phyloP scores from a whole-genome alignment of 1,140 invertebrate genomes.

The Portunus trituberculatus region DNA sequence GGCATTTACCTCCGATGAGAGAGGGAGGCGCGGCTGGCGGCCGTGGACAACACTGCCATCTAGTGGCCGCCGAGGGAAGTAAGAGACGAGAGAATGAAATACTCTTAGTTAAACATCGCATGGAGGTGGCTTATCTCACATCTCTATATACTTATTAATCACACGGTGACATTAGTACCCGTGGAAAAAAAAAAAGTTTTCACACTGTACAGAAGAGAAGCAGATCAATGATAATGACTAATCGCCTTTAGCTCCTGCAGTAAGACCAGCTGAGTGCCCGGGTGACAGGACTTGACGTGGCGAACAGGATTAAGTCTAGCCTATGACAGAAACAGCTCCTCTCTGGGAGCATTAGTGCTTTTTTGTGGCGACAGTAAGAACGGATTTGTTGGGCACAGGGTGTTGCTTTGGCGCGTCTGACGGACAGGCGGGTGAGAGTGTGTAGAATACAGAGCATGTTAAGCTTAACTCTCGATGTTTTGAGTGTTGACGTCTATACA shows the following conservation, averaged over 20 bases:
- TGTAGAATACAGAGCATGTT: background rate
- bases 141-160: slow-evolving; percentile 53
- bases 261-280: slow-evolving; percentile 64
- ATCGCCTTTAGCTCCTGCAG: slow-evolving; percentile 9
- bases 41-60: slow-evolving; percentile 66
- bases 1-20: background rate
- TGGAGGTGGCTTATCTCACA: slow-evolving; percentile 46
- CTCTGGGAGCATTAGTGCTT: slow-evolving; percentile 65
- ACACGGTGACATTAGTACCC: background rate
- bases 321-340: slow-evolving; percentile 69
- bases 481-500: background rate
- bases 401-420: background rate
- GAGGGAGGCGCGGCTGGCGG: slow-evolving; percentile 52
- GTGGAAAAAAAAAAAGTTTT: too few species aligned
- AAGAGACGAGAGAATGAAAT: slow-evolving; percentile 26
- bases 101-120: slow-evolving; percentile 62
- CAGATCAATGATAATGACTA: background rate
- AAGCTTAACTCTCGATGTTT: background rate
- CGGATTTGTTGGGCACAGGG: slow-evolving; percentile 54
- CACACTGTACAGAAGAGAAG: background rate
- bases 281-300: slow-evolving; percentile 66
- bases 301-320: slow-evolving; percentile 72
- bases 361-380: slow-evolving; percentile 65
- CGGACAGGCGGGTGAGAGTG: slow-evolving; percentile 28
- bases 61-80: slow-evolving; percentile 48